phyloP scores from a whole-genome alignment of 2,888 invertebrate genomes.

The Pterostichus madidus region DNA sequence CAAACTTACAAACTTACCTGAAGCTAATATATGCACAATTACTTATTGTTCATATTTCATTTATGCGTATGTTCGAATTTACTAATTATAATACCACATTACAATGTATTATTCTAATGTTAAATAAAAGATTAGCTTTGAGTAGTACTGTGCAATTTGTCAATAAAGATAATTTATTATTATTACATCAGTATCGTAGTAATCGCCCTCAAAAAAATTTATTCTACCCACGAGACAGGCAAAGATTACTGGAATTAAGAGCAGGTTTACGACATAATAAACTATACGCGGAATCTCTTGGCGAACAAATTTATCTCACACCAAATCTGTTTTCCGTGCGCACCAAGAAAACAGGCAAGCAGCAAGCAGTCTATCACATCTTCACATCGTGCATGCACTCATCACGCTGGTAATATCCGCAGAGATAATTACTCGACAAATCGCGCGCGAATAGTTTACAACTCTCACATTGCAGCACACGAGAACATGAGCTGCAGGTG shows the following conservation, averaged over 20 bases:
- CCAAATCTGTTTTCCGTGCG: neutral
- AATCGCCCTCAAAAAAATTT: too few relatives aligned
- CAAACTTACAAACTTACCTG: too few relatives aligned
- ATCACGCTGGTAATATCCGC: constrained; percentile 17
- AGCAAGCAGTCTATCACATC: neutral
- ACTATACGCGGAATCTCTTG: constrained; percentile 2
- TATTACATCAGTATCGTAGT: too few relatives aligned
- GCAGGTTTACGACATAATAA: constrained; percentile 8
- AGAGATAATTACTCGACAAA: constrained; percentile 39
- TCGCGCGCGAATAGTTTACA: constrained; percentile 42
- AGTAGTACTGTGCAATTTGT: too few relatives aligned
- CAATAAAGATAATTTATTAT: too few relatives aligned
- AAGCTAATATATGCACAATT: too few relatives aligned
- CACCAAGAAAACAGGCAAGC: too few relatives aligned
- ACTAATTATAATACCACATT: too few relatives aligned
- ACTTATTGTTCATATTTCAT: too few relatives aligned
- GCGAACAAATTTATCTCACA: constrained; percentile 2
- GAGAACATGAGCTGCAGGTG: neutral
- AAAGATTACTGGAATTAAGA: constrained; percentile 1
- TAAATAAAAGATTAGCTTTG: too few relatives aligned
- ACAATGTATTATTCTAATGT: too few relatives aligned
- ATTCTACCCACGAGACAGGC: neutral
- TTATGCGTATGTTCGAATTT: too few relatives aligned
- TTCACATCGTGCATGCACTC: neutral
- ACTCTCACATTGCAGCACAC: neutral